Conservation (phyloP, 2,888 invertebrate genomes). For the Cactoblastis cactorum region DNA sequence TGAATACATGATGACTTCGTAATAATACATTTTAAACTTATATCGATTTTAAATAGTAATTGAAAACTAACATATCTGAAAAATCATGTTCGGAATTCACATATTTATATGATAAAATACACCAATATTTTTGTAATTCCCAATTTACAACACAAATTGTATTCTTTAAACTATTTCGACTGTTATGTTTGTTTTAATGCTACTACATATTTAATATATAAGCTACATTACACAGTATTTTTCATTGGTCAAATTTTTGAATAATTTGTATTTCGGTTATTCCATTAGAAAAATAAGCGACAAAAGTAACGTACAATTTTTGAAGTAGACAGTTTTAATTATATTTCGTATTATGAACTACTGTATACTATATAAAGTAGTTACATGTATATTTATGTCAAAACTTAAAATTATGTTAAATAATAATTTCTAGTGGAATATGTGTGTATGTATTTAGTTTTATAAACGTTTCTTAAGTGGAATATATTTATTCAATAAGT, state of each 20-base stretch:
- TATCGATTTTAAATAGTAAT: too few species aligned
- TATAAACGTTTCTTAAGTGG: not conserved
- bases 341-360: not conserved
- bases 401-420: not conserved
- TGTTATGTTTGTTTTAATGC: too few species aligned
- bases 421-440: not conserved
- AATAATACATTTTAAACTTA: too few species aligned
- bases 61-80: not conserved
- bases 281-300: not conserved
- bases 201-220: too few species aligned
- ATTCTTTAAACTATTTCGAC: not conserved
- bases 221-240: too few species aligned
- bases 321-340: not conserved
- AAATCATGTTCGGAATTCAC: not conserved
- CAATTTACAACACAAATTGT: conserved; percentile 30
- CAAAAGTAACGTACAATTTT: not conserved
- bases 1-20: too few species aligned
- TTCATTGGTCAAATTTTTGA: too few species aligned
- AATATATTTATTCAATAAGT: conserved; percentile 1
- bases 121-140: conserved; percentile 44
- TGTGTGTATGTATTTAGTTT: not conserved
- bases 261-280: too few species aligned
- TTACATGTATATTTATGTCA: not conserved
- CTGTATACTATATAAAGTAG: conserved; percentile 11
- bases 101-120: conserved; percentile 27